Evolutionary conservation across 2,888 invertebrate species (phyloP).

Genomic region (Drosophila kuntzei): DNA sequence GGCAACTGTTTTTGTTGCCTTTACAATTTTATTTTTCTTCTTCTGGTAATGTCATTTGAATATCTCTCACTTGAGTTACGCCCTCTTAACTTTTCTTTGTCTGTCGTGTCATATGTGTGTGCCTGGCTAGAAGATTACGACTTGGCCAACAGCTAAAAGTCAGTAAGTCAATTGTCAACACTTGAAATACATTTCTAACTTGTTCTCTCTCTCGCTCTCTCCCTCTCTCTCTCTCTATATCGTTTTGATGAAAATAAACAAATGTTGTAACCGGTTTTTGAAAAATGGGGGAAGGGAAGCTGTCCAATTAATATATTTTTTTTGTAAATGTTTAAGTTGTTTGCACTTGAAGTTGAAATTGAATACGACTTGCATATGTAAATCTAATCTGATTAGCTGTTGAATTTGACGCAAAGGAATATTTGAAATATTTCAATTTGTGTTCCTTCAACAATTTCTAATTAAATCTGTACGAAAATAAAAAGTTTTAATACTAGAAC

Average conservation of each 20-base stretch:
- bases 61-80: constrained; percentile 22
- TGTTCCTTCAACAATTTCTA: not conserved
- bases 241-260: constrained; percentile 13
- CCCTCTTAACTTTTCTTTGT: constrained; percentile 19
- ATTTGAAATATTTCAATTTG: not conserved
- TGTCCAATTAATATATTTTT: constrained; percentile 1
- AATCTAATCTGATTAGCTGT: constrained; percentile 2
- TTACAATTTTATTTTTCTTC: constrained; percentile 15
- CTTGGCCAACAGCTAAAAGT: constrained; percentile 65
- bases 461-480: not conserved
- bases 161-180: constrained; percentile 78
- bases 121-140: constrained; percentile 30
- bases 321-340: constrained; percentile 5
- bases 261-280: constrained; percentile 59
- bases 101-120: constrained; percentile 9
- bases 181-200: constrained; percentile 54
- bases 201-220: constrained; percentile 7
- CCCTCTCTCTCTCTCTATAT: constrained; percentile 3
- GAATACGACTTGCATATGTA: not conserved
- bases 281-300: not conserved
- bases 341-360: constrained; percentile 8
- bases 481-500: not conserved
- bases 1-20: constrained; percentile 35
- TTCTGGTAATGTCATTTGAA: constrained; percentile 60
- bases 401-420: not conserved